A percentile compares a stretch with the other conserved stretches of the same genome.
phyloP scores from a whole-genome alignment of 2,113 vertebrate species.

The Mystacornis crossleyi region DNA sequence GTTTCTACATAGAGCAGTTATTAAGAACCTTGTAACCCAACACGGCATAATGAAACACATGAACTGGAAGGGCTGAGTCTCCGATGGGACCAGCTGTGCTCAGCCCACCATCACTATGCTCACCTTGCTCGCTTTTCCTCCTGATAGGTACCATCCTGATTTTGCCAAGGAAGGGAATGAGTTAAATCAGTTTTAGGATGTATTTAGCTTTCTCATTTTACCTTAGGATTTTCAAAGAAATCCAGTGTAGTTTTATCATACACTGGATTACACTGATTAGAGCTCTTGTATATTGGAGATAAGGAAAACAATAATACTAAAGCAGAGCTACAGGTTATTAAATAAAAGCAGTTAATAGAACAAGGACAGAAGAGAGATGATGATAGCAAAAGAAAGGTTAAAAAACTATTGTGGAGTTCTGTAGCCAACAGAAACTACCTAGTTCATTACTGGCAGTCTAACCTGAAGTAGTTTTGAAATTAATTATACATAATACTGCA shows the following conservation, averaged over 20 bases:
- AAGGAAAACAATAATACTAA: constrained; percentile 11
- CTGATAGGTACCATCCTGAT: neutral
- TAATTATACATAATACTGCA: neutral
- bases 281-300: neutral
- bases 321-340: constrained; percentile 3
- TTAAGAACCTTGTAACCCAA: neutral
- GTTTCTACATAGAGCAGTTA: neutral
- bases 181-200: neutral
- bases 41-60: fast-evolving
- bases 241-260: neutral
- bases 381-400: neutral
- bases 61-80: neutral
- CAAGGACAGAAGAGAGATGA: neutral
- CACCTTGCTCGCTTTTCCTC: neutral
- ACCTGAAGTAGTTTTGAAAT: neutral
- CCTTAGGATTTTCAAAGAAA: neutral
- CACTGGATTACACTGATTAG: neutral
- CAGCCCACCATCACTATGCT: fast-evolving
- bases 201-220: neutral
- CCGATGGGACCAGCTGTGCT: fast-evolving
- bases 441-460: neutral
- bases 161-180: neutral
- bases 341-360: neutral
- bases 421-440: neutral
- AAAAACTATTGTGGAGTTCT: neutral